A percentile compares a stretch with the other conserved stretches of the same genome.
phyloP scores from a whole-genome alignment of 2,797 vertebrate genomes.

The Microtus californicus region DNA sequence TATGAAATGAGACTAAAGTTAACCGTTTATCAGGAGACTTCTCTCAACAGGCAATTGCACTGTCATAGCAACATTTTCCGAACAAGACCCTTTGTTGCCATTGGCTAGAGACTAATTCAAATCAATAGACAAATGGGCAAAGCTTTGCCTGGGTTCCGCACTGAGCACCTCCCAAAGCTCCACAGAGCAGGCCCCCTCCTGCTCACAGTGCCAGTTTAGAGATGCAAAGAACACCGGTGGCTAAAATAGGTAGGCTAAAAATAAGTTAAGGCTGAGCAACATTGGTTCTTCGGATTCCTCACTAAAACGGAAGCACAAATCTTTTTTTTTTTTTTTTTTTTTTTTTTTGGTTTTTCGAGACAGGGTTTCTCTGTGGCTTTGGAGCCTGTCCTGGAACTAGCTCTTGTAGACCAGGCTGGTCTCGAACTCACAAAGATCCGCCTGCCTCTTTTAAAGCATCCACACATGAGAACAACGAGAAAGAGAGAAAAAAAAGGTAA shows the following conservation, averaged over 20 bases:
- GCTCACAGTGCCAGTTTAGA: neutral
- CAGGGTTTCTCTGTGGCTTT: no score
- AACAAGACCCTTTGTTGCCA: neutral
- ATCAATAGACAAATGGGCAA: neutral
- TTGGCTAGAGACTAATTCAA: constrained; percentile 2
- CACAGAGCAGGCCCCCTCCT: neutral
- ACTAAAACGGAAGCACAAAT: neutral
- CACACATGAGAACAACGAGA: neutral
- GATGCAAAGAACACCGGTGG: neutral
- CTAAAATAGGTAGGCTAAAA: neutral
- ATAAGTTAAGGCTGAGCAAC: neutral
- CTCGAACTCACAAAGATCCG: no score
- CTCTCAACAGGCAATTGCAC: neutral
- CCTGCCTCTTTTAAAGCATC: neutral
- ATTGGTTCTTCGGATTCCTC: neutral
- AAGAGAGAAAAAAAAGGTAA: neutral
- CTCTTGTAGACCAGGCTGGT: no score
- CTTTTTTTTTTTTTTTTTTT: no score
- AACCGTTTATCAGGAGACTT: neutral
- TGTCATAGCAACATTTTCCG: neutral
- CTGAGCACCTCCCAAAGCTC: neutral
- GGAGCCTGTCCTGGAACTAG: no score
- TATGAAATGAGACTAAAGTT: neutral
- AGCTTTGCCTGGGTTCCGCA: no score
- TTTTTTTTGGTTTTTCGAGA: no score